Evolutionary conservation across 2,888 invertebrate genomes (phyloP), one percentile per base, ranked within the genome.

Genomic region (Tipula confusa): DNA sequence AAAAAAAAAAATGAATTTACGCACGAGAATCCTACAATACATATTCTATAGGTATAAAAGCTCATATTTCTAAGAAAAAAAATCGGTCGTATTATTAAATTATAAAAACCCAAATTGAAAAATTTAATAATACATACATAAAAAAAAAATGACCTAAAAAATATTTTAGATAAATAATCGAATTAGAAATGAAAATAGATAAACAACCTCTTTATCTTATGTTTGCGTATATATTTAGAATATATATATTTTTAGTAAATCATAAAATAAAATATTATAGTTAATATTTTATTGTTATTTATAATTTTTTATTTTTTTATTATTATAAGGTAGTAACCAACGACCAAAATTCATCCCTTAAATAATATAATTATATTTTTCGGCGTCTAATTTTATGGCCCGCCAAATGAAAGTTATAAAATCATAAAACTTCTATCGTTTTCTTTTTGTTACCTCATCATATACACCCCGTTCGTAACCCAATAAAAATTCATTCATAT

Each of bases 121-220:
- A 64, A 64, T 64, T 64, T 64, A 64, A 64, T 64, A 64, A 64
- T 64, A 64, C 64, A 64, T n/a, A n/a, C n/a, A n/a, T n/a, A n/a
- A n/a, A n/a, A n/a, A n/a, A n/a, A 64, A 11, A 64, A 24, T 64
- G 64, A 64, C 64, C 64, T 24, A 64, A 64, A 64, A 64, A 64
- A 64, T 2, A 24, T 9, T 64, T 64, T 24, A 24, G 2, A 6
- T 64, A 64, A 18, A 24, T 64, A 64, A 64, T 64, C 64, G 24
- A 64, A 43, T 43, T 43, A 43, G 43, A 64, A 18, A 64, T 64
- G 24, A 64, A 64, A 64, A 64, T 64, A 64, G 64, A 64, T 64
- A 64, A 64, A 64, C 64, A 64, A 64, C 64, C 64, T 64, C 43
- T 43, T 43, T 43, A 43, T 43, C 43, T 43, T 43, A 43, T n/a